Conservation (phyloP, 2,888 invertebrate genomes). For the Chelonus formosanus region DNA sequence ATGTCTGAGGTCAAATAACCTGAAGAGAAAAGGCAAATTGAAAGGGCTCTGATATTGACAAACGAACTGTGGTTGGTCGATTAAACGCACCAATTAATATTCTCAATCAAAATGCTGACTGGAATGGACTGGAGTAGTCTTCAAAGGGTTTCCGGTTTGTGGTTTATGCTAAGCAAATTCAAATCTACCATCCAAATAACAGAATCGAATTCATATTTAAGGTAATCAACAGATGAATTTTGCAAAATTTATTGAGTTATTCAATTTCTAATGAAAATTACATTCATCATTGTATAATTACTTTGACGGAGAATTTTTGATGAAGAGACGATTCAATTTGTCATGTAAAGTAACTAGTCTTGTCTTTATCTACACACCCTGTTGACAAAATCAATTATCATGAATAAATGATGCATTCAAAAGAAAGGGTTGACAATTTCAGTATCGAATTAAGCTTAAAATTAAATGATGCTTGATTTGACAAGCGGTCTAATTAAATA, state of each 20-base stretch:
- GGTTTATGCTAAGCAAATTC: background rate
- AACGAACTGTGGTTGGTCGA: constrained; percentile 18
- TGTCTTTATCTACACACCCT: constrained; percentile 18
- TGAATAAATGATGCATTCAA: constrained; percentile 56
- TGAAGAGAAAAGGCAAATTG: constrained; percentile 8
- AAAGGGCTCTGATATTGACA: background rate
- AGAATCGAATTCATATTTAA: background rate
- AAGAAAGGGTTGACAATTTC: constrained; percentile 39
- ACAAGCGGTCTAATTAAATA: constrained; percentile 2
- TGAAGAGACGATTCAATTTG: constrained; percentile 46
- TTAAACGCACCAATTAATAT: constrained; percentile 17
- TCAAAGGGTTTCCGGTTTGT: constrained; percentile 8
- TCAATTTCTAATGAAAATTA: constrained; percentile 4
- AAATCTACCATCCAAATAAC: background rate
- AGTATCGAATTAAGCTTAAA: constrained; percentile 26
- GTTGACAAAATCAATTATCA: constrained; percentile 58
- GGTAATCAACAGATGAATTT: too few relatives aligned
- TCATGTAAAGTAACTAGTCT: constrained; percentile 51
- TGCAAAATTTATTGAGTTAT: background rate
- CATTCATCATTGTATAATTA: constrained; percentile 28
- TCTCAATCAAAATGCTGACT: constrained; percentile 15
- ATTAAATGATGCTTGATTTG: constrained; percentile 16
- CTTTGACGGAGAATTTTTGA: constrained; percentile 10
- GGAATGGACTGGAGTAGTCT: constrained; percentile 11
- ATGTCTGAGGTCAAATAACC: background rate